Evolutionary conservation across 2,888 invertebrate species (phyloP), one percentile per base, ranked within the genome.

Genomic region (Monopis laevigella): DNA sequence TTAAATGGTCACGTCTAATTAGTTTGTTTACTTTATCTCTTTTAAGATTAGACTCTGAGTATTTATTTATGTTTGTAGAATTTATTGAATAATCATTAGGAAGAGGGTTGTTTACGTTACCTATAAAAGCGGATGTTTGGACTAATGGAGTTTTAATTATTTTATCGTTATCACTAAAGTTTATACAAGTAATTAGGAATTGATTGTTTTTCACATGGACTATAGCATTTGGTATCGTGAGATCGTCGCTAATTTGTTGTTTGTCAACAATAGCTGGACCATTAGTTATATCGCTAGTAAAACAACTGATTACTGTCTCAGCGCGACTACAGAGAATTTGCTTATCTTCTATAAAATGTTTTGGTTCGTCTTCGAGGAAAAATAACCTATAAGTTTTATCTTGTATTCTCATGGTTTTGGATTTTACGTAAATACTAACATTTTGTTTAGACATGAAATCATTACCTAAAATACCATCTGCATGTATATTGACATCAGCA

Each of bases 391-490:
- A 54, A 2, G 49, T 43, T 14, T 19, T 48, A 28, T 28, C 28
- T 4, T 11, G 28, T 8, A 28, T n/a, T 4, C 28, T 44, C 52
- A 55, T 53, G 12, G 52, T 52, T 47, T 57, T 53, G n/a, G 53
- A 53, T 45, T 54, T 47, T 3, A 52, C 16, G 26, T 53, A 51
- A 2, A 55, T 48, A 36, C 45, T 43, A 6, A 43, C 52, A 40
- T 56, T 52, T 21, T 53, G 54, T 49, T 53, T 50, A 2, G 47
- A 36, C 54, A 55, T 53, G 29, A 56, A 55, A 38, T 58, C 54
- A 19, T 54, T 55, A 7, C 54, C 53, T 43, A 54, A 10, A 7
- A 55, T 54, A 28, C 53, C 52, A 35, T 53, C 52, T 13, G 51
- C 43, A 32, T 32, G 30, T 1, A 55, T 54, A 39, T 55, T 54